phyloP scores from a whole-genome alignment of 2,888 invertebrate genomes.

The Plutella xylostella region DNA sequence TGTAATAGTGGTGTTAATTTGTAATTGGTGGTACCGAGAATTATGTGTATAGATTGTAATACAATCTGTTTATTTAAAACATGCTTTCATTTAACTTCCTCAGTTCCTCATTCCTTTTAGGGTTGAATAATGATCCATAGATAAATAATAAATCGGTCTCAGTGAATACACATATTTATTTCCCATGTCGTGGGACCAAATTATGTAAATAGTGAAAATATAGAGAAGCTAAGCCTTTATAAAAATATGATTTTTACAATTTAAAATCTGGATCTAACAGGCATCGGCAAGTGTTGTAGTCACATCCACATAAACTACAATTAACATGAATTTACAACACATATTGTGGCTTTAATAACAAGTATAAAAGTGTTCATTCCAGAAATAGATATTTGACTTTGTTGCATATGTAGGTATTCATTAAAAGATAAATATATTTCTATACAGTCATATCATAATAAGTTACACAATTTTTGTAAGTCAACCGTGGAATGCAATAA shows the following conservation, averaged over 20 bases:
- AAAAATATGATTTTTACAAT: conserved; percentile 59
- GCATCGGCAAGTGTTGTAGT: conserved; percentile 34
- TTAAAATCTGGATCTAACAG: conserved; percentile 47
- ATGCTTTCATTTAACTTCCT: conserved; percentile 16
- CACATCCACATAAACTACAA: background rate
- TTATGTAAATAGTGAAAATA: conserved; percentile 62
- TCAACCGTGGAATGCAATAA: conserved; percentile 6
- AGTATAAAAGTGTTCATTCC: conserved; percentile 2
- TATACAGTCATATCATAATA: no score
- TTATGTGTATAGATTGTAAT: conserved; percentile 24
- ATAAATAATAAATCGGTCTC: no score
- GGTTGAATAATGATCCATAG: no score
- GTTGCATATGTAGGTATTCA: conserved; percentile 15
- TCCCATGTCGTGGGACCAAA: conserved; percentile 44
- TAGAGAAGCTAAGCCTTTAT: conserved; percentile 67
- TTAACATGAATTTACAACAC: conserved; percentile 5
- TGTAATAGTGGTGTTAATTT: conserved; percentile 12
- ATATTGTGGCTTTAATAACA: conserved; percentile 9
- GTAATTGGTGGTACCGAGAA: conserved; percentile 12
- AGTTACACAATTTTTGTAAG: no score
- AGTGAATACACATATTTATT: conserved; percentile 56
- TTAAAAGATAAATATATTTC: background rate
- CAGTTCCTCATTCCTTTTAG: no score
- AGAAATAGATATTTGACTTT: conserved; percentile 16
- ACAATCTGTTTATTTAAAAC: conserved; percentile 26